Conservation (phyloP, 2,797 vertebrate genomes). For the Halcyon chelicuti region DNA sequence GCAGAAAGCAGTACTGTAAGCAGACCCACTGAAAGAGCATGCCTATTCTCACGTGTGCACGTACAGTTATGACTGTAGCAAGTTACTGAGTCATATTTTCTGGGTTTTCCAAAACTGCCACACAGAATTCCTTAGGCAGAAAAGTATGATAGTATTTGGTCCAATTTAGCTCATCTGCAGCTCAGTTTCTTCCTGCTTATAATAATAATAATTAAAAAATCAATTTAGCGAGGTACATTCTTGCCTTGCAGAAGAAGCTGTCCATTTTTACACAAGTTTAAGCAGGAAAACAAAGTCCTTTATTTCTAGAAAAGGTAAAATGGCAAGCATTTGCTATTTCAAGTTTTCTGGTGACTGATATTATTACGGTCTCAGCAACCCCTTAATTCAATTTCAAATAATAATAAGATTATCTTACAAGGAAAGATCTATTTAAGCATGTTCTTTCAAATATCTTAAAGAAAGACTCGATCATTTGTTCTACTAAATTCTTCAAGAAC, state of each 20-base stretch:
- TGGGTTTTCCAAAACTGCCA: not conserved
- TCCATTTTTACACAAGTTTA: not conserved
- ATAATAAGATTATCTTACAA: not conserved
- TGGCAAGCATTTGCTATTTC: not conserved
- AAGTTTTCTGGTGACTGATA: not conserved
- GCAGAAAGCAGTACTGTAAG: not conserved
- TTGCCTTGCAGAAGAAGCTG: not conserved
- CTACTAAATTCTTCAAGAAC: conserved; percentile 23
- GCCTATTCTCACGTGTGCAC: not conserved
- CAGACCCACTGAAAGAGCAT: not conserved
- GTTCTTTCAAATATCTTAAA: not conserved
- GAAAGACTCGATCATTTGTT: not conserved
- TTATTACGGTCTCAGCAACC: not conserved
- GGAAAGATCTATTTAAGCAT: not conserved
- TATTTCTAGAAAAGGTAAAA: not conserved
- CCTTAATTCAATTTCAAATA: not conserved
- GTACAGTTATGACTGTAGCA: not conserved
- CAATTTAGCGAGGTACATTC: not conserved
- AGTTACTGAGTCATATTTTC: not conserved
- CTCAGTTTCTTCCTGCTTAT: not conserved
- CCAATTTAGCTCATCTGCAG: not conserved
- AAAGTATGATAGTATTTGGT: not conserved
- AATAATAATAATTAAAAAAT: not conserved
- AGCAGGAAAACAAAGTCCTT: not conserved
- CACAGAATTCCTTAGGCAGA: not conserved